Percentiles rank a stretch among this genome's conserved stretches.
These are phyloP conservation scores for Amblyteles armatorius DNA, from an alignment of 2,888 invertebrate species.

Conservation along the genomic window DNA sequence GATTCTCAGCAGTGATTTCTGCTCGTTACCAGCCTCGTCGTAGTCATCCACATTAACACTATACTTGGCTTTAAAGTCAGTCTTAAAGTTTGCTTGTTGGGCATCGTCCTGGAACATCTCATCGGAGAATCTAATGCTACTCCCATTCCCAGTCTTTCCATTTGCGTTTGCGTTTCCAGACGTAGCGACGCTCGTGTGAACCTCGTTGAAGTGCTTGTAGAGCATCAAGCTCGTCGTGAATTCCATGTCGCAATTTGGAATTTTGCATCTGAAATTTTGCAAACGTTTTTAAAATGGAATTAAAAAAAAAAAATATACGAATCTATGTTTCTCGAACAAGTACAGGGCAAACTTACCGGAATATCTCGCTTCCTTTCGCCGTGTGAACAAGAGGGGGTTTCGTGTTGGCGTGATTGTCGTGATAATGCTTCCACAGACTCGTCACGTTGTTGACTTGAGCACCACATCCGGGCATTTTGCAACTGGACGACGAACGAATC, in stretches of 20 bases:
- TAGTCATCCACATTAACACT: conserved; percentile 78
- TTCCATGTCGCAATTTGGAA: conserved; percentile 79
- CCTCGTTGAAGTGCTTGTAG: conserved; percentile 81
- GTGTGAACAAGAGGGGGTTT: conserved; percentile 78
- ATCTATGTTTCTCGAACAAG: neutral
- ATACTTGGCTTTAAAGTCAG: conserved; percentile 83
- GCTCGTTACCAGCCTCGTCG: conserved; percentile 75
- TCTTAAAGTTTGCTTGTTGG: conserved; percentile 82
- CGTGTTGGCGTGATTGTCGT: conserved; percentile 82
- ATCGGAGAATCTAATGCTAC: conserved; percentile 79
- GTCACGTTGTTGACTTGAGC: conserved; percentile 81
- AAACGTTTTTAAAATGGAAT: neutral
- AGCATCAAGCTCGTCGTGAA: conserved; percentile 78
- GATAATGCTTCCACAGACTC: conserved; percentile 83
- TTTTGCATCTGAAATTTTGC: conserved; percentile 79
- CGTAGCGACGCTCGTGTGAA: conserved; percentile 76
- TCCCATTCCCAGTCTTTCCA: conserved; percentile 82
- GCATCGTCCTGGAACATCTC: conserved; percentile 79
- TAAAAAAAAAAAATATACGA: conserved; percentile 11
- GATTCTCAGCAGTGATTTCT: conserved; percentile 73
- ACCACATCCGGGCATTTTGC: conserved; percentile 83
- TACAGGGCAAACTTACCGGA: conserved; percentile 74
- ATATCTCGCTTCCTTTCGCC: conserved; percentile 78
- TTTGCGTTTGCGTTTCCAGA: conserved; percentile 76
- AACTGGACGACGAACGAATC: conserved; percentile 71